Evolutionary conservation across 1,140 invertebrate species (phyloP).

Genomic region (Asobara japonica): DNA sequence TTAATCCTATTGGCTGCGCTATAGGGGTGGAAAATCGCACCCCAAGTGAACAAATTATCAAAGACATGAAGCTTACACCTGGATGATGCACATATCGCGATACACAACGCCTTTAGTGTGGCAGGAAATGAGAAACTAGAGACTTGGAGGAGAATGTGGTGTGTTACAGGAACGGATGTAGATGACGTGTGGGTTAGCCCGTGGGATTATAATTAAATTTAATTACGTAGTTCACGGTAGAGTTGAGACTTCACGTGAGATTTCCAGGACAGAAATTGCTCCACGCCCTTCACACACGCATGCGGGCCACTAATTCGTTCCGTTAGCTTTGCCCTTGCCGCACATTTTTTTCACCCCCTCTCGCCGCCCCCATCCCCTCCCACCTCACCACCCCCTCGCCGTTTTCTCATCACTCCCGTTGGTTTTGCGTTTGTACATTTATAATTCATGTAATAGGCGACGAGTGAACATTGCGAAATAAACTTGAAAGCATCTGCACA

Average conservation of each 20-base stretch:
- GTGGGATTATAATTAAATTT: constrained; percentile 54
- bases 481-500: background rate
- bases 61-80: background rate
- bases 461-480: background rate
- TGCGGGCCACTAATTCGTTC: constrained; percentile 8
- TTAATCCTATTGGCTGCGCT: constrained; percentile 18
- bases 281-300: constrained; percentile 10
- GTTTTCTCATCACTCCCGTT: background rate
- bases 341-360: constrained; percentile 8
- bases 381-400: too few relatives aligned
- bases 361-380: too few relatives aligned
- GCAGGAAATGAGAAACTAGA: constrained; percentile 3
- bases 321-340: background rate
- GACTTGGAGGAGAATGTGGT: constrained; percentile 24
- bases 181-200: constrained; percentile 43
- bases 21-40: background rate
- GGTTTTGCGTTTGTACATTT: background rate
- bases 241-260: constrained; percentile 45
- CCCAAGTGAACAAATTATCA: background rate
- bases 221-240: constrained; percentile 50
- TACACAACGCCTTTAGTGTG: background rate
- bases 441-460: background rate
- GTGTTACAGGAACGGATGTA: constrained; percentile 37
- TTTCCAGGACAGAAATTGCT: constrained; percentile 45
- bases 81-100: background rate